These are phyloP conservation scores for Metacarcinus magister DNA, from an alignment of 2,888 invertebrate genomes.

Conservation along the genomic window DNA sequence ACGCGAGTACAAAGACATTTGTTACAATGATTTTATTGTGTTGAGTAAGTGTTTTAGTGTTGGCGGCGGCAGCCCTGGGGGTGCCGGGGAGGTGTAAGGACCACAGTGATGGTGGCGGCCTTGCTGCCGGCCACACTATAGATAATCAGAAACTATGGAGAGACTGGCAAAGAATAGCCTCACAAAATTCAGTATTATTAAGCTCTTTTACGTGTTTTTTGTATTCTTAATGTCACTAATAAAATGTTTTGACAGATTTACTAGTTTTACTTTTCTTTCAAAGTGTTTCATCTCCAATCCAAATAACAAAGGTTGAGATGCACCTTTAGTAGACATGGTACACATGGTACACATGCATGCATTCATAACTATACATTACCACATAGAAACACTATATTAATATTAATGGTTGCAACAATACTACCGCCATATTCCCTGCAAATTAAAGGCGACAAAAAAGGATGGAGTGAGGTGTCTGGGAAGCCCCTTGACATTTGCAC, in stretches of 20 bases:
- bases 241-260: slow-evolving; percentile 51
- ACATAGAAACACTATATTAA: no score
- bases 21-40: slow-evolving; percentile 10
- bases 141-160: neutral
- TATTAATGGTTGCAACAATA: no score
- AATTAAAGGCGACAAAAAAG: no score
- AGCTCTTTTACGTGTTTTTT: slow-evolving; percentile 72
- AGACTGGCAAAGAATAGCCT: slow-evolving; percentile 60
- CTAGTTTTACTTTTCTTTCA: neutral
- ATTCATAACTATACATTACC: no score
- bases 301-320: no score
- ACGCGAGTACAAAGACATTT: slow-evolving; percentile 29
- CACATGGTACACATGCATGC: no score
- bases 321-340: no score
- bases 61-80: neutral
- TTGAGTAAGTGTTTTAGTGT: neutral
- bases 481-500: no score
- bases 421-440: no score
- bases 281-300: no score
- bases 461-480: no score
- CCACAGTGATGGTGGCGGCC: neutral
- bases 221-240: slow-evolving; percentile 70
- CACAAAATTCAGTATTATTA: slow-evolving; percentile 78
- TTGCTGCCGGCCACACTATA: neutral
- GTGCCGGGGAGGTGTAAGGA: neutral